Evolutionary conservation across 2,888 invertebrate species (phyloP).

Genomic region (Marasmarcha lunaedactyla): DNA sequence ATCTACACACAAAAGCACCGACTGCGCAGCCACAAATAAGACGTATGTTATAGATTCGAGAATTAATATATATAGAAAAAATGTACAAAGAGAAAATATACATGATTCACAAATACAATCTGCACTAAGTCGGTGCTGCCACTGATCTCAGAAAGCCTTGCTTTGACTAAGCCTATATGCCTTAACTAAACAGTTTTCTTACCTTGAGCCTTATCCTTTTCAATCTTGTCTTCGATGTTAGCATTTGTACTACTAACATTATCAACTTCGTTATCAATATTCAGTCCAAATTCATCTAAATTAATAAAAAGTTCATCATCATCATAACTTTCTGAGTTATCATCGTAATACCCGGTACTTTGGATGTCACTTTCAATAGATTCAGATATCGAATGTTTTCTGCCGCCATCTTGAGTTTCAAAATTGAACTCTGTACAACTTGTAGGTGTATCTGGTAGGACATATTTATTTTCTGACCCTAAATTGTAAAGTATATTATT

Average conservation of each 20-base stretch:
- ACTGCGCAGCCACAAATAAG: no score
- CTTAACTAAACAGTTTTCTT: not conserved
- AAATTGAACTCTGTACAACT: slow-evolving; percentile 54
- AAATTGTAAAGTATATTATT: slow-evolving; percentile 55
- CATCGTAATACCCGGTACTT: slow-evolving; percentile 51
- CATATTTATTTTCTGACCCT: slow-evolving; percentile 40
- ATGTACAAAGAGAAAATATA: no score
- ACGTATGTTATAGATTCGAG: no score
- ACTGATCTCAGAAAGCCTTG: no score
- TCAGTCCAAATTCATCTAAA: slow-evolving; percentile 54
- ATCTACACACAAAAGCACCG: no score
- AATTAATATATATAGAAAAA: no score
- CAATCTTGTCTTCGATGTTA: slow-evolving; percentile 27
- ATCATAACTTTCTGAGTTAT: slow-evolving; percentile 52
- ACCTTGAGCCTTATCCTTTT: slow-evolving; percentile 49
- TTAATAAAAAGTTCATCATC: slow-evolving; percentile 60
- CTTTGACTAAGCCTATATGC: no score
- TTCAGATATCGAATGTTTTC: slow-evolving; percentile 51
- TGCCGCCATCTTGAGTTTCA: slow-evolving; percentile 30
- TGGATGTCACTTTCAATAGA: slow-evolving; percentile 58
- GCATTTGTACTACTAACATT: not conserved
- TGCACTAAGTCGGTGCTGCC: no score
- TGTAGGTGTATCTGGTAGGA: slow-evolving; percentile 52
- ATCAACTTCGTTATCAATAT: slow-evolving; percentile 34
- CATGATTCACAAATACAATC: no score